phyloP scores from a whole-genome alignment of 2,888 invertebrate species.

The Erebia epiphron region DNA sequence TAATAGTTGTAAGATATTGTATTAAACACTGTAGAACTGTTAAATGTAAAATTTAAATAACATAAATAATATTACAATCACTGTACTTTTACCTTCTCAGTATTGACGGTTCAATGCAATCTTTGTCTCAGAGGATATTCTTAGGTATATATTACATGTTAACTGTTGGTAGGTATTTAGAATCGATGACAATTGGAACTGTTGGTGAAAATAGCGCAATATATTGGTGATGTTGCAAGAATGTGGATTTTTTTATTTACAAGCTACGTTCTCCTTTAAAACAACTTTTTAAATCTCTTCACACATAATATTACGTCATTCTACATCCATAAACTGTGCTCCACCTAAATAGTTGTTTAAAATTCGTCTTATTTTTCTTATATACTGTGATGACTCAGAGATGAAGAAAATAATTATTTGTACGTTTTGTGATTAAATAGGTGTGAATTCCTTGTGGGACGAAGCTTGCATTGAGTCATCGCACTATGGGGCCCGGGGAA shows the following conservation, averaged over 20 bases:
- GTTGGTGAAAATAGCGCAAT: slow-evolving; percentile 76
- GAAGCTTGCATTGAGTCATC: slow-evolving; percentile 83
- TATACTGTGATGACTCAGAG: slow-evolving; percentile 82
- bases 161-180: slow-evolving; percentile 63
- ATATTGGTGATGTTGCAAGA: slow-evolving; percentile 79
- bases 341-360: slow-evolving; percentile 53
- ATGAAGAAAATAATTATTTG: slow-evolving; percentile 48
- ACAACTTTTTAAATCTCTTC: slow-evolving; percentile 50
- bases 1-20: slow-evolving; percentile 71
- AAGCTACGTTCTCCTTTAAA: slow-evolving; percentile 57
- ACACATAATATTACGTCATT: slow-evolving; percentile 58
- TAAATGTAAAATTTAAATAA: slow-evolving; percentile 67
- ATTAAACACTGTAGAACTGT: slow-evolving; percentile 73
- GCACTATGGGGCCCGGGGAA: slow-evolving; percentile 76
- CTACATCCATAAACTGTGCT: slow-evolving; percentile 63
- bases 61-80: slow-evolving; percentile 68
- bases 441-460: slow-evolving; percentile 65
- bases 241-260: slow-evolving; percentile 74
- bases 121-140: slow-evolving; percentile 75
- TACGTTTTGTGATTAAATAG: slow-evolving; percentile 32
- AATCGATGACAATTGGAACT: slow-evolving; percentile 55
- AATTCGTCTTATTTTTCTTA: slow-evolving; percentile 54
- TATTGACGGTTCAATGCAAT: slow-evolving; percentile 80
- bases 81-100: slow-evolving; percentile 65
- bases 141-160: slow-evolving; percentile 46